phyloP scores from a whole-genome alignment of 2,113 vertebrate genomes.

The Lipotes vexillifer region DNA sequence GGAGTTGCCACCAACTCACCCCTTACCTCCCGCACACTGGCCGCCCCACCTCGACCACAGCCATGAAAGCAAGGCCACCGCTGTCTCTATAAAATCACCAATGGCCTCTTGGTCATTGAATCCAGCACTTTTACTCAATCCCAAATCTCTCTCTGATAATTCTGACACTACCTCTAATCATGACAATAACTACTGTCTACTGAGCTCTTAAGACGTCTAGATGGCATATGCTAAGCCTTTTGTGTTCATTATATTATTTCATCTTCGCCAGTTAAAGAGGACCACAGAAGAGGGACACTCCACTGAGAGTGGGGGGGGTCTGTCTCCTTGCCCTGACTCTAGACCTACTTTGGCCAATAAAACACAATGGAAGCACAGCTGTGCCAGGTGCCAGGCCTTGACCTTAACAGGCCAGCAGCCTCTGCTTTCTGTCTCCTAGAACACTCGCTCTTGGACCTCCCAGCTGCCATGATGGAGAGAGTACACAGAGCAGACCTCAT shows the following conservation, averaged over 20 bases:
- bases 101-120: not conserved
- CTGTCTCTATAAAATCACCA: not conserved
- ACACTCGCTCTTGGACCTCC: not conserved
- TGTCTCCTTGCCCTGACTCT: not conserved
- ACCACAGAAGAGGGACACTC: not conserved
- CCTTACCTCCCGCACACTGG: not conserved
- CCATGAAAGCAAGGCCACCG: not conserved
- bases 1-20: not conserved
- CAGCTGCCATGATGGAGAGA: not conserved
- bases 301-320: not conserved
- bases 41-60: not conserved
- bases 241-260: not conserved
- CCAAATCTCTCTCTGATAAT: not conserved
- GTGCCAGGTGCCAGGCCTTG: not conserved
- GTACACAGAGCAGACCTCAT: not conserved
- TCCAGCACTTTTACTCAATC: not conserved
- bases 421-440: not conserved
- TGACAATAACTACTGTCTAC: not conserved
- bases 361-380: not conserved
- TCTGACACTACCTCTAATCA: not conserved
- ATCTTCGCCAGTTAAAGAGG: not conserved
- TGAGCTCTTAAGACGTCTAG: not conserved
- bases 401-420: not conserved
- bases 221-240: not conserved
- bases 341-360: not conserved